phyloP scores from a whole-genome alignment of 2,888 invertebrate genomes.

The Noctua fimbriata region DNA sequence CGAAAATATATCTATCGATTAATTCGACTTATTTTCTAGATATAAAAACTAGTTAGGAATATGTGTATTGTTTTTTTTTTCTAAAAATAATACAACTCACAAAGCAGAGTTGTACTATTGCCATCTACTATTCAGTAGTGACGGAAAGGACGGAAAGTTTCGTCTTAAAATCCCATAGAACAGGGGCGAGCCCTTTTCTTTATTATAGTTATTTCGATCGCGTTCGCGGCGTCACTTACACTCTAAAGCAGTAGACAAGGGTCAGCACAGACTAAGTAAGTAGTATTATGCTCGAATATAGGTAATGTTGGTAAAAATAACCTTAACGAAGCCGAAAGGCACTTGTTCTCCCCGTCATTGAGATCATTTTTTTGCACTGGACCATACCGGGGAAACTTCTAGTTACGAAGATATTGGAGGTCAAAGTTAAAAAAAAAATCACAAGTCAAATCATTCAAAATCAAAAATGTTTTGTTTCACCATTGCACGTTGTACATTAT shows the following conservation, averaged over 20 bases:
- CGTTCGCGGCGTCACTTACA: not conserved
- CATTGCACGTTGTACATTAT: no score
- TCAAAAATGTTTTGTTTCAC: no score
- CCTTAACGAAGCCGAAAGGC: no score
- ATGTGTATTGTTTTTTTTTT: not conserved
- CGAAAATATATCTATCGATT: not conserved
- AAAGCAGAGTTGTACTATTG: conserved; percentile 16
- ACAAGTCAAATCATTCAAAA: no score
- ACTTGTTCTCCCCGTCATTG: no score
- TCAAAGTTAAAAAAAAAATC: no score
- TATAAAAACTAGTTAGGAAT: not conserved
- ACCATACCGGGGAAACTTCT: no score
- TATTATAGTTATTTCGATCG: not conserved
- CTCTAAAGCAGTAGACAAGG: not conserved
- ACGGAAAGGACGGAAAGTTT: no score
- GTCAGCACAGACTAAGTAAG: not conserved
- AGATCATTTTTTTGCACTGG: no score
- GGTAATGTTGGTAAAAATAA: no score
- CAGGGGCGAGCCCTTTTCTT: no score
- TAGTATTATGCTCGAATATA: not conserved
- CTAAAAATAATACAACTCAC: not conserved
- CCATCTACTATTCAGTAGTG: not conserved
- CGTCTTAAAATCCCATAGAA: not conserved
- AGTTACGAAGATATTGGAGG: no score
- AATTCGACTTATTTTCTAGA: not conserved